phyloP scores from a whole-genome alignment of 1,140 invertebrate genomes.

The Pseudomyrmex concolor region DNA sequence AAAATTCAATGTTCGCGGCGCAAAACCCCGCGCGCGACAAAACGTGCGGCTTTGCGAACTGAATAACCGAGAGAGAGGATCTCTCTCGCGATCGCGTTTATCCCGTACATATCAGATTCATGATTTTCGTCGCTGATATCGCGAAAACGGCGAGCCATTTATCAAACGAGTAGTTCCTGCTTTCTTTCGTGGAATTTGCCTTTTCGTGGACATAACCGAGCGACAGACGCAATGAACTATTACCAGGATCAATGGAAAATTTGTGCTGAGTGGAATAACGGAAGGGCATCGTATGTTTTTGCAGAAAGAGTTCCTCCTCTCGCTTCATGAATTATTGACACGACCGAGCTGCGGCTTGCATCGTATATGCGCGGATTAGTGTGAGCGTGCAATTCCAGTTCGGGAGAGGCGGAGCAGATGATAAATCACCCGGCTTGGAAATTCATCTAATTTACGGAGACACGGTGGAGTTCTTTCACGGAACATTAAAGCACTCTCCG shows the following conservation, averaged over 20 bases:
- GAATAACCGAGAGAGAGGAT: constrained; percentile 9
- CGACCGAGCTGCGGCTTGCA: neutral
- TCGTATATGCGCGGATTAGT: constrained; percentile 14
- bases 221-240: constrained; percentile 41
- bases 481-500: neutral
- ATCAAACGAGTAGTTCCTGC: constrained; percentile 18
- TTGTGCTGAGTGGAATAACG: constrained; percentile 29
- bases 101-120: constrained; percentile 34
- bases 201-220: constrained; percentile 35
- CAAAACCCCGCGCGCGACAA: constrained; percentile 16
- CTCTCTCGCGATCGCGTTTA: constrained; percentile 45
- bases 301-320: neutral
- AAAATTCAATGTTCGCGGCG: constrained; percentile 32
- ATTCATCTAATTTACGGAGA: constrained; percentile 47
- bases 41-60: constrained; percentile 20
- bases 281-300: constrained; percentile 12
- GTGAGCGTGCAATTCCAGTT: neutral
- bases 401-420: neutral
- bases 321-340: constrained; percentile 50
- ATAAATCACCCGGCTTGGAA: constrained; percentile 28
- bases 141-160: constrained; percentile 25
- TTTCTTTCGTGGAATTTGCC: constrained; percentile 9
- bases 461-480: neutral
- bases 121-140: constrained; percentile 38
- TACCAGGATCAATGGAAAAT: constrained; percentile 47